Evolutionary conservation across 2,888 invertebrate species (phyloP).

Genomic region (Macropis europaea): DNA sequence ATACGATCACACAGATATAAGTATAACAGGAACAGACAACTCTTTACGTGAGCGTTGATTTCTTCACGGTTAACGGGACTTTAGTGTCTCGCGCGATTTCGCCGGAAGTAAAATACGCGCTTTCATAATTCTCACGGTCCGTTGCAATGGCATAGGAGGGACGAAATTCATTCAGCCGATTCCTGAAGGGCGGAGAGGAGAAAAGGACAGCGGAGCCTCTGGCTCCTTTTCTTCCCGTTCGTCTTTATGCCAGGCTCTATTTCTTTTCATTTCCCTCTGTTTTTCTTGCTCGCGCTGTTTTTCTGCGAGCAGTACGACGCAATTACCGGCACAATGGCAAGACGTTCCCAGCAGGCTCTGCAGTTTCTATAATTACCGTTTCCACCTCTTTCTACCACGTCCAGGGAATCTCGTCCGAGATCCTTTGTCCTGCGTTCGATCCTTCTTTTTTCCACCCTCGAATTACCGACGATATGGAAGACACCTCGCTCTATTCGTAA

Average conservation of each 20-base stretch:
- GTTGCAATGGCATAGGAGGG: slow-evolving; percentile 9
- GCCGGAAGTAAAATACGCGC: slow-evolving; percentile 29
- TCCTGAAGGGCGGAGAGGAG: neutral
- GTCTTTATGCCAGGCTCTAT: slow-evolving; percentile 15
- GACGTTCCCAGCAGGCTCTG: slow-evolving; percentile 59
- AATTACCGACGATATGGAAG: slow-evolving; percentile 21
- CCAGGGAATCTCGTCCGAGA: slow-evolving; percentile 35
- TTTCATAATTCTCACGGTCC: slow-evolving; percentile 52
- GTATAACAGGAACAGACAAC: neutral
- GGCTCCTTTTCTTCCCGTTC: slow-evolving; percentile 1
- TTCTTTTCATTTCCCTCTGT: slow-evolving; percentile 36
- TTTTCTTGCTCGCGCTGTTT: slow-evolving; percentile 15
- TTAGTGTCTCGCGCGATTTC: slow-evolving; percentile 3
- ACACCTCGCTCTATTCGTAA: neutral
- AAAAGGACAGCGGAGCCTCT: neutral
- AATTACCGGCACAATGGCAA: slow-evolving; percentile 66
- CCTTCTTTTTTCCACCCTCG: neutral
- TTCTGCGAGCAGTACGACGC: slow-evolving; percentile 54
- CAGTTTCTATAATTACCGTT: slow-evolving; percentile 63
- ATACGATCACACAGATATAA: too few relatives aligned
- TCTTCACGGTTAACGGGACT: slow-evolving; percentile 1
- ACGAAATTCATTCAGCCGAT: slow-evolving; percentile 10
- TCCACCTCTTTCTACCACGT: neutral
- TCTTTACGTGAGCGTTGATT: neutral
- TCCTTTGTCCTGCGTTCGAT: slow-evolving; percentile 40